phyloP scores from a whole-genome alignment of 2,888 invertebrate genomes.

The Macrosiphum euphorbiae region DNA sequence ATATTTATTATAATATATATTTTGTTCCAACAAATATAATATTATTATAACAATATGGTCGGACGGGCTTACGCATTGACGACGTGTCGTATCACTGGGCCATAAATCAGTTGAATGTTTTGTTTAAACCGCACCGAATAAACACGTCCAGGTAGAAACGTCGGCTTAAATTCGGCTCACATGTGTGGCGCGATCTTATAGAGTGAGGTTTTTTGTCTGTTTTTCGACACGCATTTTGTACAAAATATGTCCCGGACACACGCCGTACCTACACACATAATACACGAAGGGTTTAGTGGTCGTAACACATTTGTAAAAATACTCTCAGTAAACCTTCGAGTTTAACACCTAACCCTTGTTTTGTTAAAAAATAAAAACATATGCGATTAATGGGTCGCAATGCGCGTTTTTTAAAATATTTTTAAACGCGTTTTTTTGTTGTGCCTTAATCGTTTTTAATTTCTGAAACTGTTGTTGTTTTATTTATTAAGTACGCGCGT shows the following conservation, averaged over 20 bases:
- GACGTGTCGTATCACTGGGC: background rate
- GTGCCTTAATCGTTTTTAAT: background rate
- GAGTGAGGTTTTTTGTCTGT: background rate
- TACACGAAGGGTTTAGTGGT: background rate
- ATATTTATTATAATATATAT: background rate
- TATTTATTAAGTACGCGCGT: background rate
- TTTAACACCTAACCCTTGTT: slow-evolving; percentile 28
- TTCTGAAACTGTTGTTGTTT: background rate
- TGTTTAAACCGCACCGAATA: background rate
- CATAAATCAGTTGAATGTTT: slow-evolving; percentile 11
- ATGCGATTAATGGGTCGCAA: slow-evolving; percentile 16
- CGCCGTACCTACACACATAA: background rate
- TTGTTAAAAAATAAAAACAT: background rate
- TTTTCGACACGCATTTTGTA: background rate
- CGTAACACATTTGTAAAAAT: background rate
- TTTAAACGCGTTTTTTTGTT: background rate
- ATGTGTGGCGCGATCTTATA: background rate
- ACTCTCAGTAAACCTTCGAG: background rate
- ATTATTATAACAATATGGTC: background rate
- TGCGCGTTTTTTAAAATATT: background rate
- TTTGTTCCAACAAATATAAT: background rate
- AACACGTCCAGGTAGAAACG: background rate
- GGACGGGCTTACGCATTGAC: background rate
- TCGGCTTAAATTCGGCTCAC: background rate
- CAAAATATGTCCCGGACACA: background rate